Base-by-base conservation (phyloP, 1,140 invertebrate genomes). In the Drosophila arawakana region DNA sequence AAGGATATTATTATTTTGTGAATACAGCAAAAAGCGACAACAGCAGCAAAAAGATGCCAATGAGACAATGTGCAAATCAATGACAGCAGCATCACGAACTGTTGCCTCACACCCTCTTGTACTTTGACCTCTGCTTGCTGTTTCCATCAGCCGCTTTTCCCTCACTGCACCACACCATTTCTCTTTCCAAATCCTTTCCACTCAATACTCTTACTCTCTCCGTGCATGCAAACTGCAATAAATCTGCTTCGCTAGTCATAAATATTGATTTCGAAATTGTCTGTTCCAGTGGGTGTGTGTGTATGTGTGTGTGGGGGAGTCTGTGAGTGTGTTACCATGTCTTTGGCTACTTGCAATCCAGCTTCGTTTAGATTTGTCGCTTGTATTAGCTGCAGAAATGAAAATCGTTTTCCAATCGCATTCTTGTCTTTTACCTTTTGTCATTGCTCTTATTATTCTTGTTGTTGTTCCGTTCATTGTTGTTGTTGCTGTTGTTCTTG, bases 301-400 rank as follows among this genome's bases (percentile, higher is more conserved):
- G 55, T n/a, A n/a, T 44, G 46, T 39, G 15, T 73, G 6, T 62
- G 44, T 63, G 47, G 57, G 34, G 7, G 25, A 41, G n/a, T 63
- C 11, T 52, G 5, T 50, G n/a, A 50, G 18, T 58, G 25, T n/a
- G 44, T 35, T 55, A 13, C 65, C 54, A 9, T 57, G 54, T 35
- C 54, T 57, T 57, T 37, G 30, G 55, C 41, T 58, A 35, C 21
- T 21, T 15, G 43, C 43, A 60, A 59, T 66, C 35, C 47, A 65
- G 54, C 55, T 70, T 72, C 50, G 74, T 74, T 75, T 88, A 84
- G 84, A 89, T 89, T 90, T 89, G 84, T 89, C 84, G 84, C 81
- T 89, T 83, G 81, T 89, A 89, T 89, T 89, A 89, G 84, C 84
- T 89, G 84, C 84, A 84, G 84, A 89, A 89, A 89, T 89, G 84